Conservation (phyloP, 2,888 invertebrate species). For the Thysanoteuthis rhombus region DNA sequence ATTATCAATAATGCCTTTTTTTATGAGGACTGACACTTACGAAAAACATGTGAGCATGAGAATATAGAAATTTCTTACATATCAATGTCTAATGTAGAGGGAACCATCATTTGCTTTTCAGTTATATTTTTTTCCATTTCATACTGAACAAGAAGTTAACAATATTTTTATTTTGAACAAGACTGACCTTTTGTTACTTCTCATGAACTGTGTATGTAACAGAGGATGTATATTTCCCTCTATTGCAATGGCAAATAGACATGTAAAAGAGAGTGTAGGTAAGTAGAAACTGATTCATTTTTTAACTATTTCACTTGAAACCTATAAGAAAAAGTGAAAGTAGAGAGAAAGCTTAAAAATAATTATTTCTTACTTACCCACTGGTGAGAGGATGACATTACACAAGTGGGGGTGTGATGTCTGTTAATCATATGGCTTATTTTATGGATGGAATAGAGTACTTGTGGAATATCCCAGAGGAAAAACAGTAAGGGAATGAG, state of each 20-base stretch:
- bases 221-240: not conserved
- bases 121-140: no score
- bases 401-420: not conserved
- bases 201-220: no score
- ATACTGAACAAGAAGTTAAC: no score
- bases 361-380: not conserved
- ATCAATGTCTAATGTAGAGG: no score
- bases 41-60: no score
- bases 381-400: constrained; percentile 12
- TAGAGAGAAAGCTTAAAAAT: not conserved
- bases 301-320: not conserved
- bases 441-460: not conserved
- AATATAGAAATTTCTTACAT: not conserved
- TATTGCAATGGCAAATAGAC: not conserved
- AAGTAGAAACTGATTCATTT: not conserved
- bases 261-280: not conserved
- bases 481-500: not conserved
- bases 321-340: not conserved
- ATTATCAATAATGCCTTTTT: not conserved
- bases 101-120: no score
- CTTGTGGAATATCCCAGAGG: not conserved
- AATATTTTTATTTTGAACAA: no score
- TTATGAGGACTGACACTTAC: no score
- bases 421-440: not conserved
- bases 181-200: no score